A percentile compares a stretch with the other conserved stretches of the same genome.
phyloP scores from a whole-genome alignment of 2,113 vertebrate species.

The Actenoides hombroni region DNA sequence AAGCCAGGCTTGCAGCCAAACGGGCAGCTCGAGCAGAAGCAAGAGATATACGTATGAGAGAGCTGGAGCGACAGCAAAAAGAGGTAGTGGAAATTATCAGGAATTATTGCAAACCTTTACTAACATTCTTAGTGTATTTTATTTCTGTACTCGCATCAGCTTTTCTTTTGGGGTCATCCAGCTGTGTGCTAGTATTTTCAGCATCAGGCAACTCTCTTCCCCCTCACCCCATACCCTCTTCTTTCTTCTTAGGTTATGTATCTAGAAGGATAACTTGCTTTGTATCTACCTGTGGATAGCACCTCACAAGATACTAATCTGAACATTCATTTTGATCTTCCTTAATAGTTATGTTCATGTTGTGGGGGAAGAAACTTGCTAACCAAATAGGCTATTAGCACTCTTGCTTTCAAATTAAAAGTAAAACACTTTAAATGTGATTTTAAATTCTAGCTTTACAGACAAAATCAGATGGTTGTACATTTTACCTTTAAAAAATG shows the following conservation, averaged over 20 bases:
- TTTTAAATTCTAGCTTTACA: neutral
- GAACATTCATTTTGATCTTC: neutral
- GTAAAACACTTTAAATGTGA: neutral
- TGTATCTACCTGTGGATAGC: neutral
- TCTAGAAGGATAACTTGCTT: neutral
- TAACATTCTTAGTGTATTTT: neutral
- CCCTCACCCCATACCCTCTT: neutral
- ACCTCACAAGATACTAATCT: neutral
- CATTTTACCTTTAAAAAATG: neutral
- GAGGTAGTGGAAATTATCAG: conserved; percentile 79
- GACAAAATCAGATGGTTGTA: neutral
- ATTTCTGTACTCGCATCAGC: neutral
- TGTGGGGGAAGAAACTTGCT: neutral
- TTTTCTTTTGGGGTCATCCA: neutral
- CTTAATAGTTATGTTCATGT: neutral
- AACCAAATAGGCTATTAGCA: neutral
- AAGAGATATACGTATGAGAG: conserved; percentile 96
- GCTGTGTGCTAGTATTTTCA: neutral
- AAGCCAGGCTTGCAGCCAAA: conserved; percentile 95
- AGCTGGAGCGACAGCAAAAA: conserved; percentile 94
- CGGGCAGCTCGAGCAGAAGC: conserved; percentile 95
- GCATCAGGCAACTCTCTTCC: neutral
- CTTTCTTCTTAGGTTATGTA: neutral
- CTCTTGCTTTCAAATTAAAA: neutral
- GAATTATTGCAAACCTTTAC: neutral